These are phyloP conservation scores for Melanargia galathea DNA, from an alignment of 2,888 invertebrate genomes.

Conservation along the genomic window DNA sequence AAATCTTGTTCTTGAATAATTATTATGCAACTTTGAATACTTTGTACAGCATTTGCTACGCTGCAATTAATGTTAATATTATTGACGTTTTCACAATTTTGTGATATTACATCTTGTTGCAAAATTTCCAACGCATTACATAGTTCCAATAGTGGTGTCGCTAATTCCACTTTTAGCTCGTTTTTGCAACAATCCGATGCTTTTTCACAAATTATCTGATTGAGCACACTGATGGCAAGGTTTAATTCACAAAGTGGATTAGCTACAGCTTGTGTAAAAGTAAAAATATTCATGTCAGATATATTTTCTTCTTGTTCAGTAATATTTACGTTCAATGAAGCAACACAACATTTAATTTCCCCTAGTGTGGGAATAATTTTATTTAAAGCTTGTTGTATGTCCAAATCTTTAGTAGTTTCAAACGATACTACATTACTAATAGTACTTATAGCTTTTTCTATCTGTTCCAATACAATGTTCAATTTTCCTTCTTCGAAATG, in stretches of 20 bases:
- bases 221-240: conserved; percentile 60
- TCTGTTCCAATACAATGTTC: conserved; percentile 58
- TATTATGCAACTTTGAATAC: conserved; percentile 70
- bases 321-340: conserved; percentile 45
- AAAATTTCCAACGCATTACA: conserved; percentile 70
- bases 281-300: conserved; percentile 64
- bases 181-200: conserved; percentile 57
- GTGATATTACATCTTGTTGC: conserved; percentile 73
- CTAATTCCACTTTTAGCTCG: conserved; percentile 63
- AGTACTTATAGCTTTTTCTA: conserved; percentile 64
- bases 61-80: conserved; percentile 56
- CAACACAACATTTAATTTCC: conserved; percentile 64
- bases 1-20: conserved; percentile 73
- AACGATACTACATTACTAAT: conserved; percentile 58
- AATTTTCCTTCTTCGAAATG: conserved; percentile 50
- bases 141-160: conserved; percentile 72
- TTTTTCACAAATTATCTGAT: conserved; percentile 64
- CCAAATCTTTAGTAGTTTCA: conserved; percentile 51
- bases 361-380: conserved; percentile 65
- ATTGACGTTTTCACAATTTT: conserved; percentile 59
- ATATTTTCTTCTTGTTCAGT: conserved; percentile 52
- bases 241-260: conserved; percentile 65
- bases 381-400: conserved; percentile 54
- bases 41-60: conserved; percentile 67
- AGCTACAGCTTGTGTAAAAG: conserved; percentile 66